Conservation (phyloP, 2,888 invertebrate genomes). For the Muscina levida region DNA sequence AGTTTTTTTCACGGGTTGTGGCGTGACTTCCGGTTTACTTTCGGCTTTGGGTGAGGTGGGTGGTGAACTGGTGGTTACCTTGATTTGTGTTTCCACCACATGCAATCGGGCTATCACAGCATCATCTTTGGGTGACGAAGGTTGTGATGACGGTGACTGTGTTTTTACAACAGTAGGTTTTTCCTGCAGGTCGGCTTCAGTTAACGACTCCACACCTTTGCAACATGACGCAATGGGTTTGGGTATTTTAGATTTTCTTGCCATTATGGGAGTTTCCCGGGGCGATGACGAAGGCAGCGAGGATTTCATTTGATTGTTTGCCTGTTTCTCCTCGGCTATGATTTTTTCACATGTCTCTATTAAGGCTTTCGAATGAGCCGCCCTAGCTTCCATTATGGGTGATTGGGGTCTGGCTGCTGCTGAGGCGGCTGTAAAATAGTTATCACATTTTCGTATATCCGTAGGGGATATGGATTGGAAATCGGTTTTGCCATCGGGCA, state of each 20-base stretch:
- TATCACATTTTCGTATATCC: conserved; percentile 71
- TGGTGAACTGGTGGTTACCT: conserved; percentile 75
- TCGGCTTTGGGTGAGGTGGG: conserved; percentile 70
- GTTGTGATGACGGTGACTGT: neutral
- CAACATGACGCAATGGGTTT: conserved; percentile 72
- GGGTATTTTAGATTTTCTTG: conserved; percentile 74
- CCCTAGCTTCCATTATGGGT: conserved; percentile 71
- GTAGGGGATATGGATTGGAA: conserved; percentile 70
- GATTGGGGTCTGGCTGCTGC: conserved; percentile 61
- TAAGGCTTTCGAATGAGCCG: conserved; percentile 74
- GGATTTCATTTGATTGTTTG: conserved; percentile 72
- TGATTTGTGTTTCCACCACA: conserved; percentile 77
- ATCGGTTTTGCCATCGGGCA: conserved; percentile 68
- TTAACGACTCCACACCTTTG: conserved; percentile 71
- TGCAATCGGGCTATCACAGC: conserved; percentile 76
- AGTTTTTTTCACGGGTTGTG: conserved; percentile 71
- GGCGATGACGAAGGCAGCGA: conserved; percentile 67
- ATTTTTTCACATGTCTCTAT: conserved; percentile 76
- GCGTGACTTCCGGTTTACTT: conserved; percentile 44
- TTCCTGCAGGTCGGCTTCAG: conserved; percentile 68
- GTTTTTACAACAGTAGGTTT: neutral
- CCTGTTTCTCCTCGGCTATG: conserved; percentile 75
- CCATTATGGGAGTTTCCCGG: conserved; percentile 63
- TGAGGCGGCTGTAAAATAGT: conserved; percentile 47
- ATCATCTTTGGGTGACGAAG: conserved; percentile 52